Evolutionary conservation across 2,113 vertebrate genomes (phyloP).

Genomic region (Sprattus sprattus): DNA sequence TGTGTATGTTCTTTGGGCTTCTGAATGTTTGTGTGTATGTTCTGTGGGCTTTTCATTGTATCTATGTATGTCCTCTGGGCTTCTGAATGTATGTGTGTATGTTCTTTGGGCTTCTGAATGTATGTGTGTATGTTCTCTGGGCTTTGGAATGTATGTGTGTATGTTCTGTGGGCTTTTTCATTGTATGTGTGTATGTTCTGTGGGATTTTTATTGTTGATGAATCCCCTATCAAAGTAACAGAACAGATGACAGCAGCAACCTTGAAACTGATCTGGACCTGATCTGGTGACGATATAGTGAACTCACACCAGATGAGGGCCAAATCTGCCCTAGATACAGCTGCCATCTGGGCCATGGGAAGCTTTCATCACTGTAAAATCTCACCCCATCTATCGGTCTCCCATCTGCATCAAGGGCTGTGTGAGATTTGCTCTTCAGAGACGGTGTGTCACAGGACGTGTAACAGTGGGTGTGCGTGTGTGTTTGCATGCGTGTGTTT

Average conservation of each 20-base stretch:
- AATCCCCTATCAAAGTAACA: not conserved
- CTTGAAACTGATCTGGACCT: not conserved
- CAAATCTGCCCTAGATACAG: not conserved
- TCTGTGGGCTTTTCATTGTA: too few species aligned
- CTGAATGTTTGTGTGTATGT: too few species aligned
- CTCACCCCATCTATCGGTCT: not conserved
- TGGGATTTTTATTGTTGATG: not conserved
- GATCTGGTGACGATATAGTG: not conserved
- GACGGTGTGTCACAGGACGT: not conserved
- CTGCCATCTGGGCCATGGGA: not conserved
- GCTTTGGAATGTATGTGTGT: not conserved
- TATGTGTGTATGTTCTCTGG: not conserved
- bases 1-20: too few species aligned
- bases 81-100: too few species aligned
- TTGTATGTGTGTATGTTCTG: not conserved
- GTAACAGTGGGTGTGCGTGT: not conserved
- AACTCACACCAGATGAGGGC: not conserved
- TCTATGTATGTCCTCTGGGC: too few species aligned
- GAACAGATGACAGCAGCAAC: not conserved
- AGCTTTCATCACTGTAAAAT: not conserved
- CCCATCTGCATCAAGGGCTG: not conserved
- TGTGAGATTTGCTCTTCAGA: not conserved
- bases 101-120: too few species aligned
- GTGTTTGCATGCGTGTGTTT: not conserved
- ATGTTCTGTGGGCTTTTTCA: not conserved